Evolutionary conservation across 2,113 vertebrate species (phyloP), one percentile per base, ranked within the genome.

Genomic region (Morone chrysops): DNA sequence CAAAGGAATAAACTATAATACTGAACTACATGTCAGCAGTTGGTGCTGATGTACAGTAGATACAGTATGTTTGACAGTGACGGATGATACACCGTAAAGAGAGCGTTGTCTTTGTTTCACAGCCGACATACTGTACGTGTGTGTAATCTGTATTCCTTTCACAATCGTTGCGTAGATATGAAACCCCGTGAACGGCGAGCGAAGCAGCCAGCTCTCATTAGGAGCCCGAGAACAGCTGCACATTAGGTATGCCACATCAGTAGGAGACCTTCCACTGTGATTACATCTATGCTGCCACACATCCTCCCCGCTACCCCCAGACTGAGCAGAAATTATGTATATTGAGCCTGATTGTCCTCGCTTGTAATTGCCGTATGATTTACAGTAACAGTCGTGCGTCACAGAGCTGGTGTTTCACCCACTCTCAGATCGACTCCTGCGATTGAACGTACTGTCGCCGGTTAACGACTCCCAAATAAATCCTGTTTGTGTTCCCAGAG

Each of bases 331-430:
- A 75, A 76, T 76, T n/a, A 70, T 73, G 66, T 13, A 75, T 6
- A 77, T 25, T 11, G 48, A 80, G 85, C 48, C 78, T 68, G 82
- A 82, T 87, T 78, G 63, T 87, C 48, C 75, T 71, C 43, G 2
- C 66, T 59, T 69, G 78, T 84, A 80, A 82, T 84, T 70, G 61
- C 36, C 0, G 65, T 51, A n/a, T 80, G 86, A 88, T 78, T 83
- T 78, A 70, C 78, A 72, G 78, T 54, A 56, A 81, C 20, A 5
- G 76, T 4, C 31, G 22, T 8, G 51, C 47, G 10, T 60, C 66
- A 41, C 38, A 9, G 61, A 16, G 8, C 41, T n/a, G 51, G 25
- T 53, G 78, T 56, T 67, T 60, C 57, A 6, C 50, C 25, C 50
- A 38, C 65, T 25, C 54, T 14, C 67, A 59, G 59, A 81, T 51